These are phyloP conservation scores for Scrobipalpa costella DNA, from an alignment of 2,888 invertebrate genomes.

Conservation along the genomic window DNA sequence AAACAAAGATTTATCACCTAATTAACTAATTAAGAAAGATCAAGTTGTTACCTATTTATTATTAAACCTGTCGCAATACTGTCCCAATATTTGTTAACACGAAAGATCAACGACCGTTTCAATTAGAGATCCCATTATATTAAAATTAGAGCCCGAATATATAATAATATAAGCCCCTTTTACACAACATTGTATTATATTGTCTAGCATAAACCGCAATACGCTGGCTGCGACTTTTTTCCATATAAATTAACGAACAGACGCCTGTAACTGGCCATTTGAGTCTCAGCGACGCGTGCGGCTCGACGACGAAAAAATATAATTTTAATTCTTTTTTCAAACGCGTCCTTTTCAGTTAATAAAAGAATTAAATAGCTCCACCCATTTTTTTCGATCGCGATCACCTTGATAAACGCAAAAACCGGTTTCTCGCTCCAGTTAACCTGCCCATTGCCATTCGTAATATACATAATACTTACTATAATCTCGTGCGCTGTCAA, in stretches of 20 bases:
- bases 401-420: conserved; percentile 60
- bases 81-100: conserved; percentile 31
- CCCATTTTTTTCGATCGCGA: conserved; percentile 48
- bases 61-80: conserved; percentile 28
- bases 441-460: conserved; percentile 53
- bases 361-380: conserved; percentile 31
- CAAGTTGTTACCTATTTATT: not conserved
- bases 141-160: conserved; percentile 9
- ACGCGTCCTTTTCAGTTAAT: conserved; percentile 31
- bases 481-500: conserved; percentile 54
- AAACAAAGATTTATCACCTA: no score
- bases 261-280: conserved; percentile 31
- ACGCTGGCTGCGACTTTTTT: conserved; percentile 18
- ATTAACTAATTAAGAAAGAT: conserved; percentile 16
- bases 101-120: conserved; percentile 4
- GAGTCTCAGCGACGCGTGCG: conserved; percentile 25
- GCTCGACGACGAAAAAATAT: conserved; percentile 19
- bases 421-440: conserved; percentile 54
- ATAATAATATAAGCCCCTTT: not conserved
- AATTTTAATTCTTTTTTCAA: conserved; percentile 11
- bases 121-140: not conserved
- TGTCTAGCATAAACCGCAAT: conserved; percentile 7
- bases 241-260: conserved; percentile 18
- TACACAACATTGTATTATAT: not conserved
- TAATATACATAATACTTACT: conserved; percentile 23